Conservation (phyloP, 1,140 invertebrate genomes). For the Delia radicum region DNA sequence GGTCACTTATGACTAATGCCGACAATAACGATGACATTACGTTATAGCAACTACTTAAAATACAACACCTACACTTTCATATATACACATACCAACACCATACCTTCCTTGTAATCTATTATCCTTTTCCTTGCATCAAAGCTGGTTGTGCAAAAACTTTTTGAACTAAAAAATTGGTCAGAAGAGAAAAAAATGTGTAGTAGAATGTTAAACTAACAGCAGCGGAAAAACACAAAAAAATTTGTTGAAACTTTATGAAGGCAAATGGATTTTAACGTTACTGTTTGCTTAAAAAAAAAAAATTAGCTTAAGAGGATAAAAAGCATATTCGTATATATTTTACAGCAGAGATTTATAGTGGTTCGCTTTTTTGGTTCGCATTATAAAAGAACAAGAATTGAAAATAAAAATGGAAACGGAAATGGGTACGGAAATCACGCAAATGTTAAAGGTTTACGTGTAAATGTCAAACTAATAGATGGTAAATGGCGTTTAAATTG, state of each 20-base stretch:
- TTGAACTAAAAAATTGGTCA: neutral
- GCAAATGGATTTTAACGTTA: neutral
- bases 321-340: neutral
- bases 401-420: neutral
- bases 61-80: no score
- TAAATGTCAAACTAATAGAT: neutral
- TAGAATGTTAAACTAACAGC: neutral
- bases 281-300: neutral
- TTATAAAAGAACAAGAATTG: neutral
- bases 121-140: neutral
- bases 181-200: no score
- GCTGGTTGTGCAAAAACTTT: neutral
- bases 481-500: neutral
- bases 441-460: neutral
- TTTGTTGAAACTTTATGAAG: neutral
- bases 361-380: neutral
- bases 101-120: neutral
- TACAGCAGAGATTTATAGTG: neutral
- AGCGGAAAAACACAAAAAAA: neutral
- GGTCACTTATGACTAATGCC: slow-evolving; percentile 3
- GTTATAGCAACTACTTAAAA: neutral
- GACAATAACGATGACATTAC: neutral
- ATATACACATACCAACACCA: neutral
- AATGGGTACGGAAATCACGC: neutral
- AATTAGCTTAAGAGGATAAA: neutral